Base-by-base conservation (phyloP, 2,797 vertebrate genomes). In the Crocidura indochinensis region DNA sequence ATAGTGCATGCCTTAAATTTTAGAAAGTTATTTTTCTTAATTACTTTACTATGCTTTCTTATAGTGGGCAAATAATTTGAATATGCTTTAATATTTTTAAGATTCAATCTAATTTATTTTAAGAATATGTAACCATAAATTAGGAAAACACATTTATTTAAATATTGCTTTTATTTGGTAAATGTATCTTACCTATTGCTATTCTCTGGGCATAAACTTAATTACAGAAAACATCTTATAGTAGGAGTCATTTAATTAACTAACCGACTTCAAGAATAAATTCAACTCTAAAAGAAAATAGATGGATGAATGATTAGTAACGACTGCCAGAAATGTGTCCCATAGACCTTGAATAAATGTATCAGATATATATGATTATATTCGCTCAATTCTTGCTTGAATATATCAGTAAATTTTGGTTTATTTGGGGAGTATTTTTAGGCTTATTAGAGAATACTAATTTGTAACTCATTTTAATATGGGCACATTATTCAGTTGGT, bases 181-280 rank as follows among this genome's bases (percentile, higher is more conserved):
- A 90, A 94, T 95, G 6, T 20, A 65, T 94, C 56, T 94, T 49
- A 87, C 27, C 92, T 93, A 62, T 95, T 89, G 53, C 91, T 95
- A 84, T 87, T 95, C 27, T 91, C 91, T 65, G 93, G 88, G 53
- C 44, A 78, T 44, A 79, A 86, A 79, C 92, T 91, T 96, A 94
- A 94, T 96, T 95, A 76, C 71, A 94, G 79, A 96, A 74, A 38
- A 17, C 4, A 85, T 83, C 65, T 60, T 88, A 65, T 17, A 71
- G 64, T 20, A 95, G 64, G 38, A 92, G 80, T 65, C 27, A 53
- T 90, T 95, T 92, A 79, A 93, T 94, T 93, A 94, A 79, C 72
- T 91, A 38, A 26, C 6, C 4, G 86, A 64, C 4, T 2, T 81
- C 51, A 14, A 1, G 27, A 92, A 93, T 85, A 82, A 64, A 89